Evolutionary conservation across 2,888 invertebrate genomes (phyloP).

Genomic region (Acronicta aceris): DNA sequence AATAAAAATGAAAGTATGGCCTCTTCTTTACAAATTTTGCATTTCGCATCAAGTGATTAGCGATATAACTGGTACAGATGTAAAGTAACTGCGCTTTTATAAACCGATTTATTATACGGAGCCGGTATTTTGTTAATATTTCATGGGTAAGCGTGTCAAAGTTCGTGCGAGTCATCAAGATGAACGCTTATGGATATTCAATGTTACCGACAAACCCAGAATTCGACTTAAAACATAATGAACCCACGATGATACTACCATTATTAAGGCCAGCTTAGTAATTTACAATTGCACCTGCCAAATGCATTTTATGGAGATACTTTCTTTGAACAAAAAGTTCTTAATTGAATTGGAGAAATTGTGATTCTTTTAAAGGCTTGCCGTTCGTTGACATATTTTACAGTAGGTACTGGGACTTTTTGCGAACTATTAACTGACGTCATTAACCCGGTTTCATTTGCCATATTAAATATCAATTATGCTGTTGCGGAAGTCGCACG

Average conservation of each 20-base stretch:
- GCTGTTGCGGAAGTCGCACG: slow-evolving; percentile 62
- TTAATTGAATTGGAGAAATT: slow-evolving; percentile 42
- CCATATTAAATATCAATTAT: slow-evolving; percentile 69
- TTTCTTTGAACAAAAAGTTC: slow-evolving; percentile 46
- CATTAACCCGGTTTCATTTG: slow-evolving; percentile 74
- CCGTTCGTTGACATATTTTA: slow-evolving; percentile 19
- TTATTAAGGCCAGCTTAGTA: slow-evolving; percentile 30
- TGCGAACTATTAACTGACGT: slow-evolving; percentile 59
- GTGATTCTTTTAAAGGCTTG: slow-evolving; percentile 25
- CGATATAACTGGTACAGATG: not conserved
- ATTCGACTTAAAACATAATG: slow-evolving; percentile 24
- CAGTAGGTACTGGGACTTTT: slow-evolving; percentile 60
- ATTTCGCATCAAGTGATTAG: slow-evolving; percentile 11
- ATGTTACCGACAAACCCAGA: slow-evolving; percentile 27
- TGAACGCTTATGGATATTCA: slow-evolving; percentile 5
- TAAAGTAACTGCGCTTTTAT: slow-evolving; percentile 1
- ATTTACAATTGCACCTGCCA: slow-evolving; percentile 24
- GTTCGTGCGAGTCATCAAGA: slow-evolving; percentile 24
- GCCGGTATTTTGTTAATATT: slow-evolving; percentile 2
- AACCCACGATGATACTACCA: slow-evolving; percentile 10
- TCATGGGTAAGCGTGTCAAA: slow-evolving; percentile 13
- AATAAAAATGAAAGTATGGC: slow-evolving; percentile 38
- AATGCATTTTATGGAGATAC: slow-evolving; percentile 23
- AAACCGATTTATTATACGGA: not conserved
- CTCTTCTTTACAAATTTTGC: slow-evolving; percentile 11